Base-by-base conservation (phyloP, 2,888 invertebrate genomes). In the Agrilus biguttatus region DNA sequence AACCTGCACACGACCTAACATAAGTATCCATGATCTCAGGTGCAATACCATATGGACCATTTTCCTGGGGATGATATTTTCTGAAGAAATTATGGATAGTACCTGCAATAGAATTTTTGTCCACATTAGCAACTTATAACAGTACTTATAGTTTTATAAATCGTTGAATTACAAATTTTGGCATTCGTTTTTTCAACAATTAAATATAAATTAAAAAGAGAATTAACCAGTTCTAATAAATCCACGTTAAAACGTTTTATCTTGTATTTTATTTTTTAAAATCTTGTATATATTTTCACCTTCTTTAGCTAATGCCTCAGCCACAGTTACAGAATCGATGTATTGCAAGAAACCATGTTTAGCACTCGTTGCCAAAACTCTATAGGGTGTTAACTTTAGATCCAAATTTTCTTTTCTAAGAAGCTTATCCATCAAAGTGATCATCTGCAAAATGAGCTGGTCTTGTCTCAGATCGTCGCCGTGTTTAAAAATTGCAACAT, bases 401-500 rank as follows among this genome's bases (percentile, higher is more conserved):
- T 99, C 97, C 43, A 99, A 70, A 65, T 98, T 97, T 67, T 98
- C 98, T 53, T 88, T 75, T 36, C 92, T 73, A 50, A 98, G 66
- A 42, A 98, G 65, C 64, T 92, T 91, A 63, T 99, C 98, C 95
- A 99, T 98, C 12, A 99, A 69, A 0, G 92, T 90, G 35, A 99
- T 96, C 75, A 97, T 97, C 70, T 98, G 97, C 38, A 98, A 69
- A 47, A 98, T 90, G 1, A 98, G 73, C 65, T 98, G 97, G 69
- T 98, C 97, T 68, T 98, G 97, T 3, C 98, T 73, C 41, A 98
- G 67, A 63, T 98, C 97, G 65, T 98, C 98, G 2, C 98, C 98
- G 55, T 93, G 83, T 64, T 98, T 98, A 65, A 97, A 97, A 47
- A 98, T 96, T 0, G 95, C 88, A 13, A 89, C 85, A 65, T 96